Evolutionary conservation across 2,888 invertebrate species (phyloP).

Genomic region (Pseudolycoriella hygida): DNA sequence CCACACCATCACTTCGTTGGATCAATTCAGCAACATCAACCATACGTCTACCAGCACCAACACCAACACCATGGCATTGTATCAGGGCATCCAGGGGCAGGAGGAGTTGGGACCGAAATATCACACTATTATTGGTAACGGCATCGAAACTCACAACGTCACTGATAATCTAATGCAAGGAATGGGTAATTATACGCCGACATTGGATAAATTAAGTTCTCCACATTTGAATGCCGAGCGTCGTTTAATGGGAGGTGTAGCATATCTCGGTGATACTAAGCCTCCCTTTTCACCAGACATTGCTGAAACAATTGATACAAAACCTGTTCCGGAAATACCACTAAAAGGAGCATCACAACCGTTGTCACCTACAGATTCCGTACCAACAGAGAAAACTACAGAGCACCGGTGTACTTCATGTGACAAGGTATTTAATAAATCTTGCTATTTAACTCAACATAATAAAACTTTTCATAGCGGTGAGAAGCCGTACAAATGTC

Average conservation of each 20-base stretch:
- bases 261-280: too few relatives aligned
- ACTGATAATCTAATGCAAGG: neutral
- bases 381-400: slow-evolving; percentile 13
- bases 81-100: slow-evolving; percentile 38
- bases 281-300: too few relatives aligned
- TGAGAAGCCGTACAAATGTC: slow-evolving; percentile 70
- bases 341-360: slow-evolving; percentile 8
- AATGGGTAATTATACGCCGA: slow-evolving; percentile 2
- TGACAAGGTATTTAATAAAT: slow-evolving; percentile 67
- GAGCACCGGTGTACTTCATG: slow-evolving; percentile 62
- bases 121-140: slow-evolving; percentile 75
- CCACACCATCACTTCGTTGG: slow-evolving; percentile 22
- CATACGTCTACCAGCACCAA: slow-evolving; percentile 27
- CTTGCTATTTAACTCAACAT: slow-evolving; percentile 79
- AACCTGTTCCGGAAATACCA: too few relatives aligned
- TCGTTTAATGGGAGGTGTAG: too few relatives aligned
- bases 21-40: slow-evolving; percentile 26
- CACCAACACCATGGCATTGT: slow-evolving; percentile 28
- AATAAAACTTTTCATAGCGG: slow-evolving; percentile 79
- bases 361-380: slow-evolving; percentile 15
- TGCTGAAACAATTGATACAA: too few relatives aligned
- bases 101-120: slow-evolving; percentile 39
- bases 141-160: neutral
- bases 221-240: neutral
- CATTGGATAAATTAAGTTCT: too few relatives aligned